These are phyloP conservation scores for Cyrtodaria siliqua DNA, from an alignment of 2,888 invertebrate species.

Conservation along the genomic window DNA sequence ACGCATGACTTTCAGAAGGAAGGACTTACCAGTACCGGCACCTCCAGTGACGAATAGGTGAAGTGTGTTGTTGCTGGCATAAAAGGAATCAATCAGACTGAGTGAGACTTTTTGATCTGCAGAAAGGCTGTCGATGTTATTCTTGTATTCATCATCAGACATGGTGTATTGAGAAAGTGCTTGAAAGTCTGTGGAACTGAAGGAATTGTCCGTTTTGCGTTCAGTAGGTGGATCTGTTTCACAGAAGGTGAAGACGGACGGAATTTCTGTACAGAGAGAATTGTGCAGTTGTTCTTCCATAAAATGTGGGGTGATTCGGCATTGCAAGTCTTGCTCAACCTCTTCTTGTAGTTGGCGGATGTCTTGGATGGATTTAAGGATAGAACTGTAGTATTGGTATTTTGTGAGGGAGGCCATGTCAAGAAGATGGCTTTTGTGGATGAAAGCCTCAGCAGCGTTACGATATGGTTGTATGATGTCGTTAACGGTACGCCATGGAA, in stretches of 20 bases:
- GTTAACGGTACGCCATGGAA: neutral
- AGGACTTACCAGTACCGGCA: constrained; percentile 19
- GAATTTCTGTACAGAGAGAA: neutral
- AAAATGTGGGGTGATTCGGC: neutral
- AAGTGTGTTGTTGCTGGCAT: no score
- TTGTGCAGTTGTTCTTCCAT: neutral
- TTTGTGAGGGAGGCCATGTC: no score
- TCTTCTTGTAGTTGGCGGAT: constrained; percentile 7
- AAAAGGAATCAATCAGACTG: no score
- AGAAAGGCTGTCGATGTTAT: neutral
- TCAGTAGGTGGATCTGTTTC: neutral
- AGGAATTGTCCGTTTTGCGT: neutral
- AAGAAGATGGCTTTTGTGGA: neutral
- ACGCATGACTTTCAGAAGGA: constrained; percentile 3
- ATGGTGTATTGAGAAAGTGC: constrained; percentile 15
- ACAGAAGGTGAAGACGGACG: neutral
- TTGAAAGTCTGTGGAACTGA: constrained; percentile 15
- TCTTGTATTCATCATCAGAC: constrained; percentile 15
- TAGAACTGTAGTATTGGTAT: neutral
- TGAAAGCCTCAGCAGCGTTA: neutral
- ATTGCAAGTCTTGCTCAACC: neutral
- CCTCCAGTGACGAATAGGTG: constrained; percentile 20
- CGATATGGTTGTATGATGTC: neutral
- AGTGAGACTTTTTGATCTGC: no score
- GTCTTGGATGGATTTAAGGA: constrained; percentile 9